Conservation (phyloP, 2,113 vertebrate genomes). For the Seriola rivoliana region DNA sequence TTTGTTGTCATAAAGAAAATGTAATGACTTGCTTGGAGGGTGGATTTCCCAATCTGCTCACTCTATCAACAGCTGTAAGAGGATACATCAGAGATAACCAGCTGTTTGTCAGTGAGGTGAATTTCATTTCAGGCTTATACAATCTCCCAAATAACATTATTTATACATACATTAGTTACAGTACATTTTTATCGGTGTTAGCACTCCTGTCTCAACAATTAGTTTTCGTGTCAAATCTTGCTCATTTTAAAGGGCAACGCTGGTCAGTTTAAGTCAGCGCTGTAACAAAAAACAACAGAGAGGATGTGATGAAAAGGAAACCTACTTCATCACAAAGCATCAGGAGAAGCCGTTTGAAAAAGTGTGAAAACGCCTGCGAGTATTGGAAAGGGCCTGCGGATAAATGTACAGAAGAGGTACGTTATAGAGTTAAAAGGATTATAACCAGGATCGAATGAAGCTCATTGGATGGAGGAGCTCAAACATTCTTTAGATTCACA, state of each 20-base stretch:
- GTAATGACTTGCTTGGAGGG: not conserved
- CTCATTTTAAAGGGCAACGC: not conserved
- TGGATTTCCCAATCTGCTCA: conserved; percentile 8
- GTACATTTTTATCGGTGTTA: conserved; percentile 12
- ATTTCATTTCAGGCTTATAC: not conserved
- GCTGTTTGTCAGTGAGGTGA: conserved; percentile 19
- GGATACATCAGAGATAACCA: conserved; percentile 8
- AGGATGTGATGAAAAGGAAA: not conserved
- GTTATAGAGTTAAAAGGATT: not conserved
- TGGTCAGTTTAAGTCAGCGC: not conserved
- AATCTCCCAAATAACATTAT: not conserved
- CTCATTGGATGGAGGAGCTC: conserved; percentile 2
- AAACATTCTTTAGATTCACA: conserved; percentile 21
- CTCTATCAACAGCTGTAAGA: conserved; percentile 17
- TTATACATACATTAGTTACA: conserved; percentile 29
- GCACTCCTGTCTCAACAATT: not conserved
- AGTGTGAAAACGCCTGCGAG: not conserved
- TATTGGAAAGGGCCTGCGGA: not conserved
- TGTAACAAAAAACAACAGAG: not conserved
- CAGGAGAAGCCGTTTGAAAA: not conserved
- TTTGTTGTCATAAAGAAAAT: not conserved
- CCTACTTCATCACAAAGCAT: not conserved
- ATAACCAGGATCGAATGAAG: not conserved
- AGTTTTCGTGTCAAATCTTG: not conserved
- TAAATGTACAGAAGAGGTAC: not conserved